Base-by-base conservation (phyloP, 2,113 vertebrate genomes). In the Saguinus midas region DNA sequence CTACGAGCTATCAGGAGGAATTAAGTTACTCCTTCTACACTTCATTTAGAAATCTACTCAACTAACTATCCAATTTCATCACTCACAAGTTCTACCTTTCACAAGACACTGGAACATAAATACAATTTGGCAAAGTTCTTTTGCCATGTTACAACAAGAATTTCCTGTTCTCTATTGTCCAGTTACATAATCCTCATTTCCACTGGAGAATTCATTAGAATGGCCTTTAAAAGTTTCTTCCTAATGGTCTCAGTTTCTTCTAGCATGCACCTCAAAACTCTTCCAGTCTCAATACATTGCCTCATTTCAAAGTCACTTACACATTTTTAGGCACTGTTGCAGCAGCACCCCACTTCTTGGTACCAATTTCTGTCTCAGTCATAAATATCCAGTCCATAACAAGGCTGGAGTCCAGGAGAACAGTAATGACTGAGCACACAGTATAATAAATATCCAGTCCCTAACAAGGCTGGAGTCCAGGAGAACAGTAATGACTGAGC, bases 341-440 rank as follows among this genome's bases (percentile, higher is more conserved):
- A 20, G 37, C 17, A 32, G 61, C 2, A 32, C 66, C 4, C 23
- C 16, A 21, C 35, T 72, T 55, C 8, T 11, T 25, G 32, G 40
- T 79, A 27, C 43, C 17, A 16, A 79, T 79, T 70, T 66, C 20
- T 90, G 45, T 50, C 43, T 52, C n/a, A 40, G 45, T 52, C 1
- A 52, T 35, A 91, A 14, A 43, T 8, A 66, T 17, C 50, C 35
- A 29, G 45, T 55, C 35, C 17, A 8, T 66, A 52, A 9, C 11
- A 14, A 40, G 68, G 23, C 43, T 55, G 25, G 5, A 12, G 66
- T 43, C 27, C 7, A 6, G 87, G 81, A 29, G n/a, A 37, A 37
- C 18, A 10, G 8, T 25, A 12, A 20, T 1, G 48, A 23, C 37
- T 5, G 6, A 37, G 55, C 8, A 12, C 29, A 11, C 1, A 12